Percentiles rank a stretch among this genome's conserved stretches.
These are phyloP conservation scores for Nesogale talazaci DNA, from an alignment of 2,113 vertebrate species.

Conservation along the genomic window DNA sequence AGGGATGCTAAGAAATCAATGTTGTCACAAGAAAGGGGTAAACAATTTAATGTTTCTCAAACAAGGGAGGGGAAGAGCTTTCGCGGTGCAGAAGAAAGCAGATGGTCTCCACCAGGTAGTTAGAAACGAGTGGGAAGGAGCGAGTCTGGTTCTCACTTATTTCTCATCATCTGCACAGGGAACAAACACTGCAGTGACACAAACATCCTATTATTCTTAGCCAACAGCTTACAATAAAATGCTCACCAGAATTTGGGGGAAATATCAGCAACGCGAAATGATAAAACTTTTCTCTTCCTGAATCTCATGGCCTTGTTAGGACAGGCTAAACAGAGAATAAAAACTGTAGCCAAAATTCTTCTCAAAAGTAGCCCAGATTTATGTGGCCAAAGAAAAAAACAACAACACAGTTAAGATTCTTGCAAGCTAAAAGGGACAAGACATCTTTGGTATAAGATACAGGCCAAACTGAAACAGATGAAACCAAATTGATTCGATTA, in stretches of 20 bases:
- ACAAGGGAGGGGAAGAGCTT: not conserved
- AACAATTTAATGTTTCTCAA: not conserved
- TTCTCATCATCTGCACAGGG: not conserved
- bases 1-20: not conserved
- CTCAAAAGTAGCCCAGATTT: not conserved
- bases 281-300: not conserved
- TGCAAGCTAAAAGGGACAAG: not conserved
- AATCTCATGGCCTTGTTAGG: not conserved
- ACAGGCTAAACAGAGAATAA: not conserved
- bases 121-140: rapidly evolving
- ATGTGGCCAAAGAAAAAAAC: not conserved
- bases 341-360: not conserved
- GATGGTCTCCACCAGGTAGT: not conserved
- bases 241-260: not conserved
- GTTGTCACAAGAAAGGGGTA: not conserved
- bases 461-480: not conserved
- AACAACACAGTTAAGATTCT: not conserved
- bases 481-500: not conserved
- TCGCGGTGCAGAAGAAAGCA: not conserved
- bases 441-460: not conserved
- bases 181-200: not conserved
- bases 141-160: not conserved
- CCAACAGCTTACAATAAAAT: not conserved
- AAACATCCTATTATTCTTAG: not conserved
- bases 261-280: not conserved